Evolutionary conservation across 2,797 vertebrate genomes (phyloP).

Genomic region (Premnoplex brunnescens): DNA sequence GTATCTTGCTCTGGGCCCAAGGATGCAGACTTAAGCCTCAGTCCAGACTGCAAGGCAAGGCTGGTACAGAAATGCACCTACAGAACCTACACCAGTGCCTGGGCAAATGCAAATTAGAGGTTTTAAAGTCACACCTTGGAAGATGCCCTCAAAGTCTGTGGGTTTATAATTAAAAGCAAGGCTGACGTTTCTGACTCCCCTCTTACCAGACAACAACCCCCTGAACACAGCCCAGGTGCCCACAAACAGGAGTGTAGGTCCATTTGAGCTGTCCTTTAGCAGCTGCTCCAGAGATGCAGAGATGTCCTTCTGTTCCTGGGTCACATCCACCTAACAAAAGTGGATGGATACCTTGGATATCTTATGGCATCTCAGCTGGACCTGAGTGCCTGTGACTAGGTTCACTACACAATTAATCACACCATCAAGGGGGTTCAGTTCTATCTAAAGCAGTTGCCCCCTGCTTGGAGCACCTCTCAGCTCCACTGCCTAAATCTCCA

Average conservation of each 20-base stretch:
- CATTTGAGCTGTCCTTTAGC: background rate
- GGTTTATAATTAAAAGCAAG: background rate
- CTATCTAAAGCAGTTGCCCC: background rate
- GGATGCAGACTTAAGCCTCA: background rate
- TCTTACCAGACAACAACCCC: background rate
- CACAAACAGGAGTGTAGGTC: background rate
- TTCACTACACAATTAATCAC: background rate
- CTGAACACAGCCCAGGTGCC: background rate
- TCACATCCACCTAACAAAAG: background rate
- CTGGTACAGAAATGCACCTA: background rate
- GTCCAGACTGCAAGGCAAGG: background rate
- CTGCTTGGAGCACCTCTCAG: background rate
- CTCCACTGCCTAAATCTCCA: background rate
- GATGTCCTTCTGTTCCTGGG: background rate
- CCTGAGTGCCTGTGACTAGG: background rate
- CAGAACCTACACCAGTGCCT: background rate
- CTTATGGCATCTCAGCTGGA: background rate
- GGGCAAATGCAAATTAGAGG: too few relatives aligned
- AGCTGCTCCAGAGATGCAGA: background rate
- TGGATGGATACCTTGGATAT: background rate
- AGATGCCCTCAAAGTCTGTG: background rate
- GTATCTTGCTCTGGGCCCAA: background rate
- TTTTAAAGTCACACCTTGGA: background rate
- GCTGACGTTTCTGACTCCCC: background rate
- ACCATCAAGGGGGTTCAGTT: background rate